These are phyloP conservation scores for Xenopus laevis DNA, from an alignment of 2,113 vertebrate genomes.

Conservation along the genomic window DNA sequence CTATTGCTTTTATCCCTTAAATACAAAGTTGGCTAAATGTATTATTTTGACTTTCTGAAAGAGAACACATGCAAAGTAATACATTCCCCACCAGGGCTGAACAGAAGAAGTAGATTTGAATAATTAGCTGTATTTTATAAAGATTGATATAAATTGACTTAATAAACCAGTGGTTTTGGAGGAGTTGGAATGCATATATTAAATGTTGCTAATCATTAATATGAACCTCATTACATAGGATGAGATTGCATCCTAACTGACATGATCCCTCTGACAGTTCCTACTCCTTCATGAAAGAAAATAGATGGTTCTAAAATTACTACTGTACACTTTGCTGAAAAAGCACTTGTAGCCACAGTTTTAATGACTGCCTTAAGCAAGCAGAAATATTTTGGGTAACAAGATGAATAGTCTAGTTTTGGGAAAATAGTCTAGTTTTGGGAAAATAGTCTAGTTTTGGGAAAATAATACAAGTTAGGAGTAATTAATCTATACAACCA, in stretches of 20 bases:
- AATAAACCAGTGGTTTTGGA: constrained; percentile 17
- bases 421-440: too few species aligned
- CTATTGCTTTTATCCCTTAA: too few species aligned
- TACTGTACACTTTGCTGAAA: constrained; percentile 22
- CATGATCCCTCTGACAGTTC: not conserved
- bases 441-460: not conserved
- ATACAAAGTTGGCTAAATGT: too few species aligned
- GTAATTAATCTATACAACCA: not conserved
- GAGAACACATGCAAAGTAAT: not conserved
- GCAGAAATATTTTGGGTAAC: constrained; percentile 13
- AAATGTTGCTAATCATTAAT: constrained; percentile 15
- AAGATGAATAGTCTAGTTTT: not conserved
- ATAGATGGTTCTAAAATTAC: not conserved
- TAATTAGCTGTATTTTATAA: constrained; percentile 6
- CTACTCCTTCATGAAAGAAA: constrained; percentile 1
- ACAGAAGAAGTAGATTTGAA: not conserved
- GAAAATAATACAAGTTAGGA: not conserved
- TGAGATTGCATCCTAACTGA: constrained; percentile 1
- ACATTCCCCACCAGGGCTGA: not conserved
- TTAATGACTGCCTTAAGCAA: constrained; percentile 22
- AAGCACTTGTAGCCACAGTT: not conserved
- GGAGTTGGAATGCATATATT: not conserved
- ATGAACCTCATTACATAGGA: constrained; percentile 9
- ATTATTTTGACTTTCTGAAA: too few species aligned
- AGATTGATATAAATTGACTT: constrained; percentile 33